Base-by-base conservation (phyloP, 2,888 invertebrate genomes). In the Bruchidius siliquastri region DNA sequence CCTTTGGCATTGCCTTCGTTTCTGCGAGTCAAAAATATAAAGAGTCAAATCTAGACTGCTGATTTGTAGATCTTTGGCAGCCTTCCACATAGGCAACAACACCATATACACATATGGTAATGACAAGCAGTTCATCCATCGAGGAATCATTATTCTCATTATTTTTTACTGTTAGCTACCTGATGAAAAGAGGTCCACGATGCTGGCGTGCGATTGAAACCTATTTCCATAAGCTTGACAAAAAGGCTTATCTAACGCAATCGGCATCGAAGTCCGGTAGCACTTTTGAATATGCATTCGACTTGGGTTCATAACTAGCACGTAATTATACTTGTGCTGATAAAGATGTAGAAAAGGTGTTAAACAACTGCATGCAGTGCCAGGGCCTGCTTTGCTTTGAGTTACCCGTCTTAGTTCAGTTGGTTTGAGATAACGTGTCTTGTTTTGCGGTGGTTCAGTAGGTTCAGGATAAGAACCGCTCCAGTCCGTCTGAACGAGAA, bases 21-120 rank as follows among this genome's bases (percentile, higher is more conserved):
- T 26, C 26, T 26, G 2, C 8, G 26, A 4, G 26, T 26, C 8
- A 26, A 26, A 2, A 4, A 26, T 26, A 26, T 26, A 4, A 26
- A 26, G n/a, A n/a, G 30, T 13, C 18, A 49, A 49, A 49, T 49
- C 49, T 49, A 49, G 49, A 49, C 18, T 49, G 13, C 1, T 8
- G 13, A 49, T 13, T 49, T 49, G 49, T 18, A 49, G 1, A 1
- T 49, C 49, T 49, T 18, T 49, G 49, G 49, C 18, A 49, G 8
- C 49, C 49, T 49, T 49, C 13, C 49, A 49, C 49, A 18, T 49
- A 49, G 6, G 49, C 49, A 49, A 49, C 49, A 49, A 49, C 49
- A 49, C 49, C 49, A 49, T 49, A 49, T 49, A 49, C 49, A 78
- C 67, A 78, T 77, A 78, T 78, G 77, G 69, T 76, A 77, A 78